Conservation (phyloP, 2,888 invertebrate genomes). For the Geotrupes spiniger region DNA sequence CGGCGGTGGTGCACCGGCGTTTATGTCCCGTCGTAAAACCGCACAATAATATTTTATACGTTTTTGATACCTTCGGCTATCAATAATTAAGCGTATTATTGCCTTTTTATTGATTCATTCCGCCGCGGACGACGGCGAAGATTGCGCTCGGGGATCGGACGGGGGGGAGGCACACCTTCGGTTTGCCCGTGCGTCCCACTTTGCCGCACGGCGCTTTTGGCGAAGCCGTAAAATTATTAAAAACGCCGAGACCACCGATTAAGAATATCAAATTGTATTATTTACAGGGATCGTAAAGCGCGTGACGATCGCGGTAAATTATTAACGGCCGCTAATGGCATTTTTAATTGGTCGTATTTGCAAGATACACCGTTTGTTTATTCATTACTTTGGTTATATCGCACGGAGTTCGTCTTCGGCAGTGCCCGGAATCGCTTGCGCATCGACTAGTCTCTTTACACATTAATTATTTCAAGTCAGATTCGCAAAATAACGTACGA, state of each 20-base stretch:
- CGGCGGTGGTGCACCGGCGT: background rate
- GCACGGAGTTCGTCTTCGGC: too few relatives aligned
- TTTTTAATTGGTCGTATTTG: slow-evolving; percentile 18
- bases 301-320: slow-evolving; percentile 1
- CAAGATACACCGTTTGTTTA: too few relatives aligned
- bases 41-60: slow-evolving; percentile 13
- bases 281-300: slow-evolving; percentile 3
- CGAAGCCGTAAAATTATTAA: slow-evolving; percentile 3
- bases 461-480: too few relatives aligned
- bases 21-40: slow-evolving; percentile 18
- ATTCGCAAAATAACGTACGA: too few relatives aligned
- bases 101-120: slow-evolving; percentile 6
- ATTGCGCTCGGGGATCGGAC: too few relatives aligned
- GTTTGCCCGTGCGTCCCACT: too few relatives aligned
- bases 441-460: too few relatives aligned
- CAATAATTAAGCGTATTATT: slow-evolving; percentile 10
- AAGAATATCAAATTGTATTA: slow-evolving; percentile 7
- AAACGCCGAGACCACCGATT: slow-evolving; percentile 5
- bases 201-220: background rate
- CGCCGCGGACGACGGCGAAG: slow-evolving; percentile 1
- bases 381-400: too few relatives aligned
- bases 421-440: too few relatives aligned
- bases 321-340: slow-evolving; percentile 6
- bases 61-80: slow-evolving; percentile 12
- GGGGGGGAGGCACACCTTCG: too few relatives aligned